phyloP scores from a whole-genome alignment of 2,797 vertebrate genomes.

The Arvicola amphibius region DNA sequence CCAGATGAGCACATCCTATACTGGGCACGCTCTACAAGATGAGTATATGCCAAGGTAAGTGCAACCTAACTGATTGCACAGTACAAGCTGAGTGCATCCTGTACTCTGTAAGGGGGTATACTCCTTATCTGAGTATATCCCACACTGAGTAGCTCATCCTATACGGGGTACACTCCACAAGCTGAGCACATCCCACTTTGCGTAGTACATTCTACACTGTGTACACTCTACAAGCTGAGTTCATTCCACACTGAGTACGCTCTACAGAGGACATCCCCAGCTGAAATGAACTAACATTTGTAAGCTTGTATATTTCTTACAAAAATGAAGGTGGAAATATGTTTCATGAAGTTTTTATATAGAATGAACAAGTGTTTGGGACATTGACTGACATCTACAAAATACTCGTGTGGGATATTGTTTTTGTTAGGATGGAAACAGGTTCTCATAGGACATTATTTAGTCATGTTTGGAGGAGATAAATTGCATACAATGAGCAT shows the following conservation, averaged over 20 bases:
- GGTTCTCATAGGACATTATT: not conserved
- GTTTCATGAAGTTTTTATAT: not conserved
- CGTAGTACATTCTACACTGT: not conserved
- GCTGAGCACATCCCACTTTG: not conserved
- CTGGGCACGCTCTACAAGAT: not conserved
- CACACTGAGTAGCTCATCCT: not conserved
- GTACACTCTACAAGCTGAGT: not conserved
- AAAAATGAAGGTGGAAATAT: not conserved
- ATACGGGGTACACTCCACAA: not conserved
- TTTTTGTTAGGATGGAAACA: not conserved
- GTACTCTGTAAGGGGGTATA: not conserved
- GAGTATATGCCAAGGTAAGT: not conserved
- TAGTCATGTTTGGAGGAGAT: not conserved
- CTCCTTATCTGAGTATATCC: not conserved
- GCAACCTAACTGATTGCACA: not conserved
- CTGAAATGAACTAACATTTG: not conserved
- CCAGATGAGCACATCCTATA: no score
- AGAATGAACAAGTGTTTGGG: not conserved
- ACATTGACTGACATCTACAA: not conserved
- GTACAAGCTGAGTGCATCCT: not conserved
- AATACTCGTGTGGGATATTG: not conserved
- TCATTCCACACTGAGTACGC: not conserved
- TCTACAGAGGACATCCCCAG: not conserved
- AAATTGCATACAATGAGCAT: not conserved
- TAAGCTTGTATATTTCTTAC: not conserved